Evolutionary conservation across 2,797 vertebrate genomes (phyloP).

Genomic region (Pangasius krempfi): DNA sequence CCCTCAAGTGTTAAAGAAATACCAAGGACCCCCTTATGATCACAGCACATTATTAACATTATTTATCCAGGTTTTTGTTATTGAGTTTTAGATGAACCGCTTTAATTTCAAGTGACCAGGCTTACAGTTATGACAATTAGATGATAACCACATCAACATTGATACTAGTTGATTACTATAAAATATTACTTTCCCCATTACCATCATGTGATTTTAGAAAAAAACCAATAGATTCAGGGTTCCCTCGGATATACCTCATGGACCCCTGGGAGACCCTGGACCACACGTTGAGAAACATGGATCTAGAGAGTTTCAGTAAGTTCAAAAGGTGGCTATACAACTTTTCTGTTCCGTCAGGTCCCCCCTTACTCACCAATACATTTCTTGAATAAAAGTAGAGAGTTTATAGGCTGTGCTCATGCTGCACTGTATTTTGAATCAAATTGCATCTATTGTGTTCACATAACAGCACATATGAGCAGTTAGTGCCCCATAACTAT

Average conservation of each 20-base stretch:
- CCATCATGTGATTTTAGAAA: background rate
- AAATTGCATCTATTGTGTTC: background rate
- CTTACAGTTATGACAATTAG: background rate
- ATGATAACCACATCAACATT: background rate
- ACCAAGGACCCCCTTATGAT: background rate
- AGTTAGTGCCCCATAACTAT: background rate
- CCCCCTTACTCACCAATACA: slow-evolving; percentile 40
- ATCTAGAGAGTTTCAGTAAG: slow-evolving; percentile 29
- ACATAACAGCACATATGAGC: background rate
- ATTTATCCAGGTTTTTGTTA: background rate
- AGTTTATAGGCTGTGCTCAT: background rate
- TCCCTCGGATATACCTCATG: background rate
- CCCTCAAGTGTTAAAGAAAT: background rate
- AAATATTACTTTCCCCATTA: background rate
- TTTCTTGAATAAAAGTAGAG: slow-evolving; percentile 1
- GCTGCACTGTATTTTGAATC: background rate
- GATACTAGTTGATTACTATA: background rate
- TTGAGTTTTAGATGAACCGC: background rate
- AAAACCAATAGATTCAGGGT: background rate
- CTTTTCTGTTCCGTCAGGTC: slow-evolving; percentile 42
- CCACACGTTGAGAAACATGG: background rate
- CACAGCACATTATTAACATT: background rate
- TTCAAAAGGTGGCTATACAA: slow-evolving; percentile 31
- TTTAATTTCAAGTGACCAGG: background rate
- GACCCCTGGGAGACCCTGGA: background rate